Percentiles rank a stretch among this genome's conserved stretches.
Conservation (phyloP, 2,888 invertebrate species). For the Volucella inanis region DNA sequence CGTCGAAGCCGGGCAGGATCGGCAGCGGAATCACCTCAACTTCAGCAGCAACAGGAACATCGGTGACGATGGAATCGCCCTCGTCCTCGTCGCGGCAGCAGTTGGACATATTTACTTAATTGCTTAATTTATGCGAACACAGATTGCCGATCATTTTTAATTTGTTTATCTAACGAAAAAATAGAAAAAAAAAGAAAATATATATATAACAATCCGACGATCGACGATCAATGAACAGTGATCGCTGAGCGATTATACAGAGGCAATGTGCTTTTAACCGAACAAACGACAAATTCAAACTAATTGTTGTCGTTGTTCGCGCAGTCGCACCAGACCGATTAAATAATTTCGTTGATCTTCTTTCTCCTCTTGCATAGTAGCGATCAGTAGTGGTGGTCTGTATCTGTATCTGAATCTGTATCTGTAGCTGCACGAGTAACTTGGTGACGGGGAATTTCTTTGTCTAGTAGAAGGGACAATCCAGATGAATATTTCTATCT, state of each 20-base stretch:
- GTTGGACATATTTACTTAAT: constrained; percentile 69
- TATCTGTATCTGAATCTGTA: constrained; percentile 15
- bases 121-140: constrained; percentile 74
- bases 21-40: not conserved
- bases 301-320: constrained; percentile 43
- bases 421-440: constrained; percentile 23
- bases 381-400: no score
- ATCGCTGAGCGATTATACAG: constrained; percentile 7
- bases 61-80: not conserved
- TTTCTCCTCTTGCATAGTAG: no score
- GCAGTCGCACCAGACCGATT: constrained; percentile 28
- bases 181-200: not conserved
- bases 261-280: constrained; percentile 58
- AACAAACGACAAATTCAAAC: constrained; percentile 69
- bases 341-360: constrained; percentile 29
- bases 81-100: not conserved
- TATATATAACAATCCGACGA: not conserved
- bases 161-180: constrained; percentile 51
- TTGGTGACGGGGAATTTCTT: constrained; percentile 20
- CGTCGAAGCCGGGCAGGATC: not conserved
- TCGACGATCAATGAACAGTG: constrained; percentile 14
- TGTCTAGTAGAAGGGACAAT: not conserved
- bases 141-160: constrained; percentile 72
- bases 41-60: not conserved
- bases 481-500: constrained; percentile 52